Evolutionary conservation across 2,113 vertebrate species (phyloP), one percentile per base, ranked within the genome.

Genomic region (Nipponia nippon): DNA sequence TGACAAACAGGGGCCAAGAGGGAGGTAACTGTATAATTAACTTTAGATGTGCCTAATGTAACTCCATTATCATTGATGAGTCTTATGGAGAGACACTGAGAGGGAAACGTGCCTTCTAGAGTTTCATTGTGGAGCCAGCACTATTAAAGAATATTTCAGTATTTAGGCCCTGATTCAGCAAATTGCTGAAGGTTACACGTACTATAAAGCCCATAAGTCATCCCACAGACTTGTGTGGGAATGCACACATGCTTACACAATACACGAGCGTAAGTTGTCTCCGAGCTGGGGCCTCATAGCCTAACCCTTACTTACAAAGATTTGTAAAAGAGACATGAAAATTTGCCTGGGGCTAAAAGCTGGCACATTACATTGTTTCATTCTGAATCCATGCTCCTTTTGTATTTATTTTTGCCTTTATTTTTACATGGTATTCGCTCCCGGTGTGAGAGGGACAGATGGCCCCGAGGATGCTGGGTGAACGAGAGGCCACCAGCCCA

Each of bases 1-100:
- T 95, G 84, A 97, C 59, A 83, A 96, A 94, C 67, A 88, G 52
- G 65, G 75, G 71, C 82, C 75, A 85, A 90, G 81, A 95, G 53
- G 47, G 66, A 95, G 55, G 84, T 90, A 95, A 77, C 91, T 50
- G 50, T 86, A 83, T 94, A 96, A 97, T 95, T 93, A 94, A 93
- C 87, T 96, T 97, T 93, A 86, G 94, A 94, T 93, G 90, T 95
- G 96, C 89, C 94, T 96, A 96, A 95, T 95, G 91, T 94, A 96
- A 95, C 91, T 97, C 89, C 89, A 91, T 97, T 97, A 96, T 91
- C 95, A 95, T 95, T 94, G 87, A 96, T 89, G 94, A 84, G 89
- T 89, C 89, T 95, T 96, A 96, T 11, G 77, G 78, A 96, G 69
- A 95, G 86, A 94, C 72, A 79, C 66, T 44, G 92, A 91, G 81